These are phyloP conservation scores for Amaurobius ferox DNA, from an alignment of 2,888 invertebrate genomes.

Conservation along the genomic window DNA sequence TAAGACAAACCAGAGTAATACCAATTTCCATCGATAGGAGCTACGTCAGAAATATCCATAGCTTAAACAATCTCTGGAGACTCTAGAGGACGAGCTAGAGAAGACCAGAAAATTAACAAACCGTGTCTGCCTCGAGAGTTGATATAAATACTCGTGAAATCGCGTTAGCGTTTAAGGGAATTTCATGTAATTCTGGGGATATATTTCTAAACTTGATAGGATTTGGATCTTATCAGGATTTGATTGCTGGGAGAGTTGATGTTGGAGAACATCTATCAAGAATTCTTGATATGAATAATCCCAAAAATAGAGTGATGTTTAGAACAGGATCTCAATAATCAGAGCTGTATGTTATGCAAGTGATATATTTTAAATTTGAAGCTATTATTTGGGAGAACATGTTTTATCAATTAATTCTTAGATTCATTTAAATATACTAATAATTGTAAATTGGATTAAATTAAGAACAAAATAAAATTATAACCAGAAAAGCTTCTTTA, in stretches of 20 bases:
- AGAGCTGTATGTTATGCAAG: no score
- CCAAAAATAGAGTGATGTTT: no score
- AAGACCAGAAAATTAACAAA: constrained; percentile 12
- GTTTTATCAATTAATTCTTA: no score
- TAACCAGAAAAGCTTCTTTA: no score
- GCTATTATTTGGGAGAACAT: no score
- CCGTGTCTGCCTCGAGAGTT: constrained; percentile 10
- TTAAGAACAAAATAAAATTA: no score
- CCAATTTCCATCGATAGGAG: background rate
- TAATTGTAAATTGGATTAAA: no score
- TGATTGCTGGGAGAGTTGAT: background rate
- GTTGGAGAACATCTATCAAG: background rate
- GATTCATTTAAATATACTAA: no score
- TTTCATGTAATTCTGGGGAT: background rate
- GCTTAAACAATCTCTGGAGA: background rate
- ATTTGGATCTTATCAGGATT: background rate
- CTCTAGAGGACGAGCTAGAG: background rate
- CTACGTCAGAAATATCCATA: background rate
- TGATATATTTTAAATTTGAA: no score
- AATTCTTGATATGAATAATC: background rate
- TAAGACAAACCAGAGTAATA: background rate
- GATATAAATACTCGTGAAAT: constrained; percentile 13
- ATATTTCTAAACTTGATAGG: constrained; percentile 11
- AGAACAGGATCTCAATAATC: no score
- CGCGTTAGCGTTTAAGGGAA: constrained; percentile 14